phyloP scores from a whole-genome alignment of 2,797 vertebrate species.

The Poeciliopsis infans region DNA sequence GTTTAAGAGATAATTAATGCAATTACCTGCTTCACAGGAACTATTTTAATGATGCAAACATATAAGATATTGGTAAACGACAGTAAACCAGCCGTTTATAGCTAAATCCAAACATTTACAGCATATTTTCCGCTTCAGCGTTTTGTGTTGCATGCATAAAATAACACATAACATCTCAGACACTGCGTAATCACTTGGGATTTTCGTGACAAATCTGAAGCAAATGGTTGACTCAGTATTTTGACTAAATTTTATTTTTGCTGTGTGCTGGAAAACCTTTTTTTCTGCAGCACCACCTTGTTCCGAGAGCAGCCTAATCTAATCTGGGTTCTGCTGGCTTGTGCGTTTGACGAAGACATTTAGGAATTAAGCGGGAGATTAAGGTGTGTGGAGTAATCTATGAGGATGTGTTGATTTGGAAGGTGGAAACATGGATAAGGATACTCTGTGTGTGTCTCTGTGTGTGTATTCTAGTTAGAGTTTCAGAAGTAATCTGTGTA shows the following conservation, averaged over 20 bases:
- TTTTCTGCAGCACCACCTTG: conserved; percentile 16
- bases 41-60: background rate
- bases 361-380: conserved; percentile 70
- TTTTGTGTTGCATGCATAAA: conserved; percentile 55
- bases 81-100: conserved; percentile 20
- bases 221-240: conserved; percentile 69
- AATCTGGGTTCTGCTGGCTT: conserved; percentile 74
- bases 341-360: conserved; percentile 71
- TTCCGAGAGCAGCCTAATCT: conserved; percentile 52
- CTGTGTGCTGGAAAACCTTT: conserved; percentile 46
- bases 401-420: conserved; percentile 64
- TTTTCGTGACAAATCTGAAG: conserved; percentile 68
- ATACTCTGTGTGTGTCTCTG: conserved; percentile 22
- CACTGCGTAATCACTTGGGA: conserved; percentile 70
- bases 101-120: conserved; percentile 50
- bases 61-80: background rate
- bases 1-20: background rate
- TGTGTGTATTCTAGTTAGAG: conserved; percentile 30
- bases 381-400: conserved; percentile 69
- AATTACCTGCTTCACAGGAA: background rate
- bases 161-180: conserved; percentile 59
- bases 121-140: conserved; percentile 37
- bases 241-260: conserved; percentile 35
- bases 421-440: conserved; percentile 61
- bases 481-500: conserved; percentile 33